Conservation (phyloP, 2,113 vertebrate species). For the Thinocorus orbignyianus region DNA sequence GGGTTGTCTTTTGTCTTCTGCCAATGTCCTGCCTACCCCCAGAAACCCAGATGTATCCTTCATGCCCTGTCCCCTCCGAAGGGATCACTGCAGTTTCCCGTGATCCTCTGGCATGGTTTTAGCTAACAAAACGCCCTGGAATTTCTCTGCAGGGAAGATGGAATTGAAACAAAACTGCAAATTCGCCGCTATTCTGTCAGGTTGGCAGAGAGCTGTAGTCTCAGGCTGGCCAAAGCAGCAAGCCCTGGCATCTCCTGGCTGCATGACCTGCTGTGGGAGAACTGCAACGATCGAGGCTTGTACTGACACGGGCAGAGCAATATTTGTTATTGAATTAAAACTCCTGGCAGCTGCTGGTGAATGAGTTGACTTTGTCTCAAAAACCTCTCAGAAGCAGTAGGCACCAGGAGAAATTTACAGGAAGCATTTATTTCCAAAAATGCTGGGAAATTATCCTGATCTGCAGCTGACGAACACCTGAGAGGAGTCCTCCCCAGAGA, state of each 20-base stretch:
- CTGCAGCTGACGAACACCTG: neutral
- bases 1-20: neutral
- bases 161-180: neutral
- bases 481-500: neutral
- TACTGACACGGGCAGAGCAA: neutral
- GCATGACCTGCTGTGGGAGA: neutral
- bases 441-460: neutral
- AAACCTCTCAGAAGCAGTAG: neutral
- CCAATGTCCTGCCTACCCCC: neutral
- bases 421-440: neutral
- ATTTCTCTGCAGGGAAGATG: neutral
- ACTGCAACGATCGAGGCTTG: neutral
- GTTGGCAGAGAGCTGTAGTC: neutral
- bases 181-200: neutral
- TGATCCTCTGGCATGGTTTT: neutral
- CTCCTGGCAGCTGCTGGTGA: neutral
- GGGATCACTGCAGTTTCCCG: neutral
- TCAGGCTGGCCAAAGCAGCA: neutral
- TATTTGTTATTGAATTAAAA: neutral
- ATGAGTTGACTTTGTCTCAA: neutral
- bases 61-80: neutral
- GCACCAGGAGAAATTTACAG: neutral
- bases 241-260: neutral
- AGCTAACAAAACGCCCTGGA: neutral
- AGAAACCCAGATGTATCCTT: neutral